Evolutionary conservation across 2,888 invertebrate genomes (phyloP), one percentile per base, ranked within the genome.

Genomic region (Teleogryllus oceanicus): DNA sequence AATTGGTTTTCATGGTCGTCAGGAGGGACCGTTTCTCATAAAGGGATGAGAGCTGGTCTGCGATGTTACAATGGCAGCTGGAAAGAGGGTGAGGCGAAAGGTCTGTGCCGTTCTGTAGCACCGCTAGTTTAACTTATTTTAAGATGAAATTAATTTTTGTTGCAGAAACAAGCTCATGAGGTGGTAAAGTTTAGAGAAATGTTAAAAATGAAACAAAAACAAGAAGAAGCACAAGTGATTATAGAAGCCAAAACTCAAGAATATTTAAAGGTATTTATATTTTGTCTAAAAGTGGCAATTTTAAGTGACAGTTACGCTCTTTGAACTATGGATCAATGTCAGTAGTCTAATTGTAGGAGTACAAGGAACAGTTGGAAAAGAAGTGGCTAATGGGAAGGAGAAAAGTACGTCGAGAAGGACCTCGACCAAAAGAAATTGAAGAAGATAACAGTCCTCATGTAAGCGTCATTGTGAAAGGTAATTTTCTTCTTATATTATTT

Each of bases 401-500:
- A 83, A 89, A 89, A 83, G 80, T 90, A 82, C 88, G 88, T 24
- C 87, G 86, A 0, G 87, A 87, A 1, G 93, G 92, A 0, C 93
- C 92, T 0, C 86, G 93, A 8, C 86, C 87, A 84, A 82, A 82
- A 76, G 81, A 82, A 83, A 83, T 83, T 24, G 82, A 83, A 13
- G 89, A 88, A 51, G 90, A 92, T 83, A 90, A 89, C 49, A 86
- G 88, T 5, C 90, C 90, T 1, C 87, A 86, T 81, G 85, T 94
- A 79, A 91, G 89, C 83, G 87, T 94, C 12, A 86, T 94, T 5
- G 85, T 94, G 8, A 92, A 94, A 90, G 94, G 92, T 90, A 83
- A 51, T 78, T 74, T 77, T 62, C 16, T 18, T 18, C 4, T 13
- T 87, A 87, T 84, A 12, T n/a, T 21, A 21, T 21, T 21, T 21